Evolutionary conservation across 2,888 invertebrate species (phyloP).

Genomic region (Nemapogon koenigi): DNA sequence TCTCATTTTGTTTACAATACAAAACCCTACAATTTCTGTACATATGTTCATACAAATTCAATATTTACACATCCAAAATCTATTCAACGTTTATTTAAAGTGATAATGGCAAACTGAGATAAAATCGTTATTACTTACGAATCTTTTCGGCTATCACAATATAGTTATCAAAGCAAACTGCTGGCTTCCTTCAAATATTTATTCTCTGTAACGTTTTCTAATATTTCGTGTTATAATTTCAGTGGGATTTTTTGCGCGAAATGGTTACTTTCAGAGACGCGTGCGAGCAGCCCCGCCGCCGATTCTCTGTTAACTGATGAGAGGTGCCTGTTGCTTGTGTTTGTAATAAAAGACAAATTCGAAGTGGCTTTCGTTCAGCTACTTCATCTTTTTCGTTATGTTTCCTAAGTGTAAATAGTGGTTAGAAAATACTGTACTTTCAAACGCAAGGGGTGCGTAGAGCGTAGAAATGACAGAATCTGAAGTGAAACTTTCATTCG

Average conservation of each 20-base stretch:
- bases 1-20: too few species aligned
- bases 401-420: too few species aligned
- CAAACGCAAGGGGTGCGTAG: too few species aligned
- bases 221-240: too few species aligned
- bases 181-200: constrained; percentile 12
- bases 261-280: neutral
- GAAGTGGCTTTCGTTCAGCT: too few species aligned
- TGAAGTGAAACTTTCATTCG: too few species aligned
- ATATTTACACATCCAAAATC: constrained; percentile 25
- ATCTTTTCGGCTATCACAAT: constrained; percentile 23
- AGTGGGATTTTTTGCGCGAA: constrained; percentile 14
- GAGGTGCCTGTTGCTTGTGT: constrained; percentile 17
- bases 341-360: too few species aligned
- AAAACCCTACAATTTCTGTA: too few species aligned
- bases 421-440: too few species aligned
- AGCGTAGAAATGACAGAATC: too few species aligned
- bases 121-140: constrained; percentile 31
- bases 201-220: neutral
- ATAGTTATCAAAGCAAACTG: constrained; percentile 26
- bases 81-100: constrained; percentile 29
- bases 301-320: constrained; percentile 17
- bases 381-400: too few species aligned
- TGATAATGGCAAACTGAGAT: constrained; percentile 27
- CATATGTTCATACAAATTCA: too few species aligned
- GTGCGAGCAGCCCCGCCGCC: constrained; percentile 16